Base-by-base conservation (phyloP, 2,797 vertebrate genomes). In the Thaleichthys pacificus region DNA sequence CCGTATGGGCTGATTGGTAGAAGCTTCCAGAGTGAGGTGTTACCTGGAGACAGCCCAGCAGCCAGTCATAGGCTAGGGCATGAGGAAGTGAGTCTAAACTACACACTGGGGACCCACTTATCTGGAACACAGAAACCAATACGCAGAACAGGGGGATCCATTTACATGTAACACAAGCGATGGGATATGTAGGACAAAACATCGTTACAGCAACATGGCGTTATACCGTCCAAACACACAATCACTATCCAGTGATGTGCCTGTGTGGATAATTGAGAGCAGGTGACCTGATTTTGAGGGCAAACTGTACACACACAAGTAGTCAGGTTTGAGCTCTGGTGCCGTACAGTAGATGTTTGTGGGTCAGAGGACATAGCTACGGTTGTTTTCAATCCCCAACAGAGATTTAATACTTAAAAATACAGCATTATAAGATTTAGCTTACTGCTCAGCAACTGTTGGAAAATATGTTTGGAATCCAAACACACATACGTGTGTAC, bases 11-110 rank as follows among this genome's bases (percentile, higher is more conserved):
- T 75, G 84, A 81, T 83, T 93, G 92, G 88, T 88, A 75, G 74
- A 86, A 90, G 82, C 82, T 85, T 78, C 76, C 77, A 74, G 82
- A 82, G 68, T 69, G 76, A 70, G 76, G 74, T n/a, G 88, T 94
- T 94, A 94, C 93, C 93, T 94, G 93, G 78, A 94, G 91, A 91
- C 92, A 93, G 91, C 91, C 91, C 89, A 93, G 92, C 80, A 94
- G 91, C 93, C 93, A 93, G 78, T 93, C 92, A 93, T 92, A 92
- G 90, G 89, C 85, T 86, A 83, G 83, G 68, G 77, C 88, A 87
- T 91, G 91, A 79, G 89, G 88, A 84, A 87, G 85, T 83, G 54
- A 86, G 76, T 88, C 91, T 93, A 94, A 91, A 92, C 90, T 94
- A 94, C 92, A 93, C 84, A 89, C 88, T 87, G 90, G 88, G 77